Percentiles rank a stretch among this genome's conserved stretches.
phyloP scores from a whole-genome alignment of 2,113 vertebrate genomes.

The Smithornis capensis region DNA sequence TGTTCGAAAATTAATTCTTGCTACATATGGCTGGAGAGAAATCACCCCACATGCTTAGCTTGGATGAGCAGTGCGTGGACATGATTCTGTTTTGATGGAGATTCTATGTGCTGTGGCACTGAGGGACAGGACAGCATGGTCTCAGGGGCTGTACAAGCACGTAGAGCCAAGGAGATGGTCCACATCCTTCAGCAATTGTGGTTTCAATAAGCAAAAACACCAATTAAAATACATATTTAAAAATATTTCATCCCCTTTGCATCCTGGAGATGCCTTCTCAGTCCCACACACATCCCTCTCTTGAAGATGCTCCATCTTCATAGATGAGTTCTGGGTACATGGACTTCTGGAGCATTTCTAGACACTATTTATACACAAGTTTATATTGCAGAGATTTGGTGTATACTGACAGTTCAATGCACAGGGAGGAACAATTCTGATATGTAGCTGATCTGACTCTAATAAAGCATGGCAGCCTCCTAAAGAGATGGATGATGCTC shows the following conservation, averaged over 20 bases:
- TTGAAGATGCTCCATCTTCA: not conserved
- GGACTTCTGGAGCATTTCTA: not conserved
- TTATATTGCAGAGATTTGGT: not conserved
- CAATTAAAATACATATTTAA: not conserved
- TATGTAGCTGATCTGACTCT: not conserved
- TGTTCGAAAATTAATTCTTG: not conserved
- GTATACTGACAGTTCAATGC: not conserved
- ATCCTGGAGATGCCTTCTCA: not conserved
- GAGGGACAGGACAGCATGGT: not conserved
- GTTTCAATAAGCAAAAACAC: not conserved
- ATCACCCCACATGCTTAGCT: not conserved
- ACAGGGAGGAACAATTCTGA: not conserved
- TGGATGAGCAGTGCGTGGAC: not conserved
- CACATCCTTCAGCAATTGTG: fast-evolving
- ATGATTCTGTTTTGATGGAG: not conserved
- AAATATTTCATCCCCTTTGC: not conserved
- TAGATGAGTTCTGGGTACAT: not conserved
- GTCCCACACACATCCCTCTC: too few relatives aligned
- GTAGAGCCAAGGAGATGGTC: not conserved
- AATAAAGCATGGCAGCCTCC: not conserved
- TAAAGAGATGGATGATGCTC: not conserved
- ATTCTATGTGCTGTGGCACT: fast-evolving
- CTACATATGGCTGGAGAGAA: not conserved
- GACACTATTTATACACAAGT: not conserved
- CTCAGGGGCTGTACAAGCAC: not conserved